A percentile compares a stretch with the other conserved stretches of the same genome.
These are phyloP conservation scores for Carcina quercana DNA, from an alignment of 2,888 invertebrate genomes.

Conservation along the genomic window DNA sequence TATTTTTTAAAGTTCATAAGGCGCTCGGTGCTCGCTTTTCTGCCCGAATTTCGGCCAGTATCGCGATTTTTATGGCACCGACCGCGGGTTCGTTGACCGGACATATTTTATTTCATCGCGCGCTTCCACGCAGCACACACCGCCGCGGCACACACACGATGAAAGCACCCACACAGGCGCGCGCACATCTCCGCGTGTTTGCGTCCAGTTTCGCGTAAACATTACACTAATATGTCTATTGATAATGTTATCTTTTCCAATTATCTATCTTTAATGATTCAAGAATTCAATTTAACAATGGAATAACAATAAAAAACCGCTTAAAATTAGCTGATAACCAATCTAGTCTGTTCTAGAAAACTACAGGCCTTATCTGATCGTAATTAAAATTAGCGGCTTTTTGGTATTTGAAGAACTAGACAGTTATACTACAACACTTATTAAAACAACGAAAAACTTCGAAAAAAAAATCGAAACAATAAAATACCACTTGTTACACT, in stretches of 20 bases:
- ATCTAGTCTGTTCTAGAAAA: too few relatives aligned
- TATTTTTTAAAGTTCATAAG: too few relatives aligned
- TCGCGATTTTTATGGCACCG: constrained; percentile 73
- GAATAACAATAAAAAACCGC: too few relatives aligned
- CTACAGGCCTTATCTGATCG: background rate
- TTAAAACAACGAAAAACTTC: background rate
- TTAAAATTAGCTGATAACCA: too few relatives aligned
- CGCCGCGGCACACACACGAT: constrained; percentile 59
- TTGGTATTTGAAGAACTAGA: too few relatives aligned
- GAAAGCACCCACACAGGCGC: constrained; percentile 50
- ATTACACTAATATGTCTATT: constrained; percentile 46
- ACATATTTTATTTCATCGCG: constrained; percentile 75
- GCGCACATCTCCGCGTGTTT: constrained; percentile 53
- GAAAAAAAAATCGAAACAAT: constrained; percentile 4
- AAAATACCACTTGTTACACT: background rate
- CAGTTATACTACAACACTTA: too few relatives aligned
- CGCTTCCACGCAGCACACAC: constrained; percentile 73
- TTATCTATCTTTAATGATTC: constrained; percentile 45
- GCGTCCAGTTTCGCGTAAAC: constrained; percentile 62
- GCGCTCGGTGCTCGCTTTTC: constrained; percentile 30
- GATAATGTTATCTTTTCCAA: constrained; percentile 53
- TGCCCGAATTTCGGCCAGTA: constrained; percentile 66
- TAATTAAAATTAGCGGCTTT: too few relatives aligned
- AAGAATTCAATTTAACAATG: constrained; percentile 6
- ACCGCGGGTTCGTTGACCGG: constrained; percentile 70